Evolutionary conservation across 2,797 vertebrate species (phyloP).

Genomic region (Crypturellus tataupa): DNA sequence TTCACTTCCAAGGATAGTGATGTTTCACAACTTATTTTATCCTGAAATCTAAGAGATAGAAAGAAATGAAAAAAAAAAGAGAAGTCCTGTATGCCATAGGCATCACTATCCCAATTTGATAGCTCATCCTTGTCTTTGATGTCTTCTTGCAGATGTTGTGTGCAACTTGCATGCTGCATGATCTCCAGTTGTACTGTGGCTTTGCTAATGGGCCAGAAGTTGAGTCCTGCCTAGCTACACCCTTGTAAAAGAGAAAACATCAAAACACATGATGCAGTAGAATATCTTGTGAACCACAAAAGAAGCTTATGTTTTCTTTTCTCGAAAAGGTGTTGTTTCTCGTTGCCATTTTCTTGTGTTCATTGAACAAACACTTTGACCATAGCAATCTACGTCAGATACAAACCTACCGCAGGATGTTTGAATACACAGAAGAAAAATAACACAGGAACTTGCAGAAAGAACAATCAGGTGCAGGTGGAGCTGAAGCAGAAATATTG

Average conservation of each 20-base stretch:
- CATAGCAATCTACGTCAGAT: background rate
- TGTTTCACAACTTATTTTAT: background rate
- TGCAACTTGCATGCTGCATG: background rate
- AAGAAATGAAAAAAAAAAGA: background rate
- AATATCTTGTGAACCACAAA: background rate
- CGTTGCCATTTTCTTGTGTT: constrained; percentile 16
- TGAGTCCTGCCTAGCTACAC: background rate
- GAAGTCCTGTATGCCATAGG: background rate
- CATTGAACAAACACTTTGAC: constrained; percentile 2
- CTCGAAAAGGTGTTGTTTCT: background rate
- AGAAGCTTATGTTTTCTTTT: background rate
- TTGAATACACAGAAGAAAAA: constrained; percentile 51
- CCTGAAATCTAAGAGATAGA: background rate
- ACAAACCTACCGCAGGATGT: constrained; percentile 23
- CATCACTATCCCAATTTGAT: background rate
- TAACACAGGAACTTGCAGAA: constrained; percentile 42
- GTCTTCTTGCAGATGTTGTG: background rate
- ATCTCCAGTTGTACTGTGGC: background rate
- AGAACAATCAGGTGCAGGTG: constrained; percentile 55
- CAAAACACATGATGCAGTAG: accelerated
- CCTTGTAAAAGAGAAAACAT: background rate
- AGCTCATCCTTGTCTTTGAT: background rate
- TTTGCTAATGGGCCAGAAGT: background rate
- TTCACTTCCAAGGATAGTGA: background rate
- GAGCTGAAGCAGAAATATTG: constrained; percentile 58